These are phyloP conservation scores for Zygogramma bicolorata DNA, from an alignment of 2,888 invertebrate genomes.

Conservation along the genomic window DNA sequence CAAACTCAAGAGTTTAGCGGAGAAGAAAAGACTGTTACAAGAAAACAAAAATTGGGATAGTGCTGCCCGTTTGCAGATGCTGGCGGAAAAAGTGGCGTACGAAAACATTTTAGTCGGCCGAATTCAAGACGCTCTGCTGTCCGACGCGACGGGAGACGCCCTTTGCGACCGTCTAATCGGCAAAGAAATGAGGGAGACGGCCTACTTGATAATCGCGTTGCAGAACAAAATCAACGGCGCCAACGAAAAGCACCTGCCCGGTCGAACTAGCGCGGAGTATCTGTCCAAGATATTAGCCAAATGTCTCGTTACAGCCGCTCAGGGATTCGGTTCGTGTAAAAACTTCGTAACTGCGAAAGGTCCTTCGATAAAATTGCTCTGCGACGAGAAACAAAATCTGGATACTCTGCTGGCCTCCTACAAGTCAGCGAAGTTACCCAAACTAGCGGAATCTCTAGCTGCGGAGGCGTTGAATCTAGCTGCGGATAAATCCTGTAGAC, in stretches of 20 bases:
- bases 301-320: constrained; percentile 68
- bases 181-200: constrained; percentile 81
- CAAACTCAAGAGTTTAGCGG: constrained; percentile 78
- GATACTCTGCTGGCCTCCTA: constrained; percentile 66
- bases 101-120: constrained; percentile 76
- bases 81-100: constrained; percentile 85
- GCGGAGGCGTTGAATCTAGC: constrained; percentile 76
- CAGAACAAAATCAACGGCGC: constrained; percentile 75
- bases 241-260: constrained; percentile 65
- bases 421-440: constrained; percentile 77
- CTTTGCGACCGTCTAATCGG: constrained; percentile 74
- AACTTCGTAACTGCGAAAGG: constrained; percentile 52
- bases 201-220: constrained; percentile 80
- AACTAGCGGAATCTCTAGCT: constrained; percentile 78
- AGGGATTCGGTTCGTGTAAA: constrained; percentile 66
- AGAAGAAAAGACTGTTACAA: constrained; percentile 73
- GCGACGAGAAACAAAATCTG: constrained; percentile 56
- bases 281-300: constrained; percentile 82
- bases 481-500: constrained; percentile 67
- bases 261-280: constrained; percentile 73
- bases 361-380: constrained; percentile 53
- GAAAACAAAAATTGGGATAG: constrained; percentile 78
- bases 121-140: constrained; percentile 76
- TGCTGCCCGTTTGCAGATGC: constrained; percentile 76
- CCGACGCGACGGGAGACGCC: constrained; percentile 60